phyloP scores from a whole-genome alignment of 2,888 invertebrate species.

The Polymixis lichenea region DNA sequence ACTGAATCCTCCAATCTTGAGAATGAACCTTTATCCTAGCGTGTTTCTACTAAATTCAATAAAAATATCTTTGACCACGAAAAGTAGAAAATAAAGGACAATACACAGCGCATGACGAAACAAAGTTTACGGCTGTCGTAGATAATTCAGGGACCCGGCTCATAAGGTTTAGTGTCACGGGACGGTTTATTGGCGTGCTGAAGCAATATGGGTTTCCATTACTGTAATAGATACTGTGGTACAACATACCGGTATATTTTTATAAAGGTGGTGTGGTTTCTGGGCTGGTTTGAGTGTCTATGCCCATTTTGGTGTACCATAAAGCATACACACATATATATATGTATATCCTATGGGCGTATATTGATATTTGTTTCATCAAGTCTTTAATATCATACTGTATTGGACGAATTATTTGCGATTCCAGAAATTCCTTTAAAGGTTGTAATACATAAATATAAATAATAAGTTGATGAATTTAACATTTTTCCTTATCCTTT shows the following conservation, averaged over 20 bases:
- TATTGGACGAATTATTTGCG: not conserved
- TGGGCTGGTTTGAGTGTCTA: not conserved
- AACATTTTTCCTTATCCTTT: not conserved
- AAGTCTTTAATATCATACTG: not conserved
- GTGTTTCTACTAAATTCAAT: conserved; percentile 59
- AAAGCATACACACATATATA: not conserved
- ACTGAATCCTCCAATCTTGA: conserved; percentile 27
- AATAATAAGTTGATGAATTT: not conserved
- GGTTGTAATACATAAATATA: not conserved
- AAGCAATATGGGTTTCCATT: conserved; percentile 68
- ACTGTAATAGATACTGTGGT: conserved; percentile 66
- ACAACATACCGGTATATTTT: conserved; percentile 44
- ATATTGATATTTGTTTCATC: not conserved
- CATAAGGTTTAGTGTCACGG: conserved; percentile 68
- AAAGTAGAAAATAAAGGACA: conserved; percentile 64
- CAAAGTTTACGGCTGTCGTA: conserved; percentile 70
- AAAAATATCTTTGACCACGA: conserved; percentile 62
- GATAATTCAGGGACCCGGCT: conserved; percentile 70
- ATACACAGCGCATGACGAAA: conserved; percentile 68
- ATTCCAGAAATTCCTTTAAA: not conserved
- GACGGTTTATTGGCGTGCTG: conserved; percentile 69
- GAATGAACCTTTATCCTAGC: conserved; percentile 35
- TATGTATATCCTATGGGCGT: not conserved
- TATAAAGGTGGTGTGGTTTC: conserved; percentile 37
- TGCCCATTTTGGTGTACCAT: not conserved